phyloP scores from a whole-genome alignment of 2,113 vertebrate genomes.

The Ptyas mucosa region DNA sequence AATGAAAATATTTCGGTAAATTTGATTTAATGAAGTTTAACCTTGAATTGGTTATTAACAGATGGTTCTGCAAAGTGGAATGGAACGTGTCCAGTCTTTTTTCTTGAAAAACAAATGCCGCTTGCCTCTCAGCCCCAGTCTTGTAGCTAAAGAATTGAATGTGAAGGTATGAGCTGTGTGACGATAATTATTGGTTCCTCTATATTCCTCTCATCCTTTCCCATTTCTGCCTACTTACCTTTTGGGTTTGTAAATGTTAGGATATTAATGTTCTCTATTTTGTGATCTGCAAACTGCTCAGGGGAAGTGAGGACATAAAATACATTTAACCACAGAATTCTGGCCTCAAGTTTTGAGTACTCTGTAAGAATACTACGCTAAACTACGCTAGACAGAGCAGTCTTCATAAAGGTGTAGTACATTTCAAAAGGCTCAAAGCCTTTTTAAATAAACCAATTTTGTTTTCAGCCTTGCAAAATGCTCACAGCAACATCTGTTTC shows the following conservation, averaged over 20 bases:
- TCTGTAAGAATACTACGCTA: not conserved
- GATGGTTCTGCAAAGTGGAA: constrained; percentile 87
- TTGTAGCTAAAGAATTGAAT: constrained; percentile 92
- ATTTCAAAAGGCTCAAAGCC: not conserved
- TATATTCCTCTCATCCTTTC: not conserved
- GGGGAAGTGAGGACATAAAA: not conserved
- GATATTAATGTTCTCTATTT: not conserved
- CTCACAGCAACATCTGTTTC: not conserved
- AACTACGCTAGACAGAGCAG: not conserved
- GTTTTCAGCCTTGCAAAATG: not conserved
- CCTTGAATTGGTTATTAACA: constrained; percentile 50
- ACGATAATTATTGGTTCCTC: not conserved
- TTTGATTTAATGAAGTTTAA: not conserved
- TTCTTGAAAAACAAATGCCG: constrained; percentile 87
- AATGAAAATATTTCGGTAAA: not conserved
- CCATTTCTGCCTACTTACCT: not conserved
- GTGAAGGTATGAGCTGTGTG: constrained; percentile 77
- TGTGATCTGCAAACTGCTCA: not conserved
- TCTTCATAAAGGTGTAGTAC: not conserved
- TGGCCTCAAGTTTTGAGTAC: not conserved
- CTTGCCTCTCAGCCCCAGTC: constrained; percentile 89
- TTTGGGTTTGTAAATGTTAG: not conserved
- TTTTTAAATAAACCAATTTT: not conserved
- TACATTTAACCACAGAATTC: not conserved
- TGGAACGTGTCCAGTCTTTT: constrained; percentile 90